Evolutionary conservation across 2,888 invertebrate species (phyloP).

Genomic region (Dioctria linearis): DNA sequence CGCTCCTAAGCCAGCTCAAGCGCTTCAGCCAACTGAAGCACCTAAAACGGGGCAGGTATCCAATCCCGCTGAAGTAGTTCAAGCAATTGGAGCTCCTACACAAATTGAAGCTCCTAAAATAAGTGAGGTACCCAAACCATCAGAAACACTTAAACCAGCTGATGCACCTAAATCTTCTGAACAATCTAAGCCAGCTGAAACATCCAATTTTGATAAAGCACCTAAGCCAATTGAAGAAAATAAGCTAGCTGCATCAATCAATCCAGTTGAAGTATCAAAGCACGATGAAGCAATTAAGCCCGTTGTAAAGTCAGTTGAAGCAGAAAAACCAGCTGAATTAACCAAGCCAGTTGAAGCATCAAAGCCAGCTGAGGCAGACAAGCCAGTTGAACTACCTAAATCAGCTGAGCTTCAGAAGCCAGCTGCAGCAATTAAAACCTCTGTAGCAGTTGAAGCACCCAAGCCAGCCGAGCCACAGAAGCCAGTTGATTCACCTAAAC

Average conservation of each 20-base stretch:
- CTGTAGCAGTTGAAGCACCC: slow-evolving; percentile 74
- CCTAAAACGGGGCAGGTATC: slow-evolving; percentile 79
- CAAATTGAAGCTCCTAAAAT: slow-evolving; percentile 76
- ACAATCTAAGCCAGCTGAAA: slow-evolving; percentile 79
- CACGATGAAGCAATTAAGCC: slow-evolving; percentile 79
- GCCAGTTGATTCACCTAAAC: slow-evolving; percentile 79
- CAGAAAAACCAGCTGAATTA: slow-evolving; percentile 77
- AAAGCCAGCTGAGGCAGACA: slow-evolving; percentile 65
- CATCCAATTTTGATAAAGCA: slow-evolving; percentile 73
- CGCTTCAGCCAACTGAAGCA: background rate
- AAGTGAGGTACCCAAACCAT: slow-evolving; percentile 91
- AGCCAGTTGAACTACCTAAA: slow-evolving; percentile 39
- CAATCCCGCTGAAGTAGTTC: slow-evolving; percentile 87
- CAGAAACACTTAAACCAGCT: slow-evolving; percentile 84
- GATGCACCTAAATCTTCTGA: slow-evolving; percentile 89
- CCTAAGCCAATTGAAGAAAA: slow-evolving; percentile 76
- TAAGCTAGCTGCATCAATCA: slow-evolving; percentile 54
- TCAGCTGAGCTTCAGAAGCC: slow-evolving; percentile 73
- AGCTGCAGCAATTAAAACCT: slow-evolving; percentile 93
- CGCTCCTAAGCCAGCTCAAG: slow-evolving; percentile 1
- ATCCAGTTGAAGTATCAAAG: slow-evolving; percentile 94
- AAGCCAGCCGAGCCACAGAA: slow-evolving; percentile 79
- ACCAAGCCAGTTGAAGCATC: slow-evolving; percentile 89
- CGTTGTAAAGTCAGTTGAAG: slow-evolving; percentile 67
- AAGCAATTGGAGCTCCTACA: slow-evolving; percentile 71